Conservation (phyloP, 2,888 invertebrate genomes). For the Argyra leucocephala region DNA sequence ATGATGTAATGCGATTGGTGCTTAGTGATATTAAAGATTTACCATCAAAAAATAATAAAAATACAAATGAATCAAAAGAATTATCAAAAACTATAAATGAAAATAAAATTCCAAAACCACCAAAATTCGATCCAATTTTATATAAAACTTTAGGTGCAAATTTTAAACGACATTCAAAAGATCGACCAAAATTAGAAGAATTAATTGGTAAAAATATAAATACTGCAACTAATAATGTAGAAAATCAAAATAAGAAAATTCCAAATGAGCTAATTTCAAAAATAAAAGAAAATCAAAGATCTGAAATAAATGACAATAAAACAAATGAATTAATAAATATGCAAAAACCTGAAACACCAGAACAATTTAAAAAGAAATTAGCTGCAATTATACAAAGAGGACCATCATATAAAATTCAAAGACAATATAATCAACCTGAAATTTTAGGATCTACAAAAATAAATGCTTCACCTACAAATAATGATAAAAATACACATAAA, state of each 20-base stretch:
- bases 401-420: conserved; percentile 32
- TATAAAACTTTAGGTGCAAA: conserved; percentile 36
- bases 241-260: neutral
- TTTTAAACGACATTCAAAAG: conserved; percentile 24
- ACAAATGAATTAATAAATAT: conserved; percentile 13
- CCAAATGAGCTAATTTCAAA: neutral
- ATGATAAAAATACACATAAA: neutral
- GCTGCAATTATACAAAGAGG: conserved; percentile 37
- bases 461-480: conserved; percentile 11
- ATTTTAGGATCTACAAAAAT: no score
- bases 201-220: conserved; percentile 25
- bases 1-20: conserved; percentile 31
- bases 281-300: neutral
- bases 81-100: neutral
- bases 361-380: conserved; percentile 36
- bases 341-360: conserved; percentile 7
- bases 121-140: conserved; percentile 38
- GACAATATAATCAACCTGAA: conserved; percentile 16
- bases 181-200: conserved; percentile 31
- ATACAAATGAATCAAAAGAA: conserved; percentile 7
- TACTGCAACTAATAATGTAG: conserved; percentile 16
- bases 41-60: conserved; percentile 9
- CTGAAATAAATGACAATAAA: conserved; percentile 11
- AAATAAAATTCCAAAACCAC: conserved; percentile 33
- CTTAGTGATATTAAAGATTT: conserved; percentile 28